These are phyloP conservation scores for Zelostemma sp. DNA, from an alignment of 1,140 invertebrate species.

Conservation along the genomic window DNA sequence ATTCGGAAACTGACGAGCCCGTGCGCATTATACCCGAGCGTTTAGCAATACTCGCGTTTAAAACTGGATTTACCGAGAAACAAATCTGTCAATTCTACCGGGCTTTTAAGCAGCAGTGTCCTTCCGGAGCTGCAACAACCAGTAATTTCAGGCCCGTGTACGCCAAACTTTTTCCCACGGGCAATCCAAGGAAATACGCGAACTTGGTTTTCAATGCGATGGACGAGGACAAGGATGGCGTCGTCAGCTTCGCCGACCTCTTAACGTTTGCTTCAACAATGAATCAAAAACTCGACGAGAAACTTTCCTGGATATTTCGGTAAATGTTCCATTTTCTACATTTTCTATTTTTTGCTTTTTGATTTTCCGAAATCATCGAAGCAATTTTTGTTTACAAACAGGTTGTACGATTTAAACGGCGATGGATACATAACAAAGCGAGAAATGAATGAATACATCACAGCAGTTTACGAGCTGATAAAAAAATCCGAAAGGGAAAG, in stretches of 20 bases:
- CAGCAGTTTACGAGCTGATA: conserved; percentile 62
- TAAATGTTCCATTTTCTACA: conserved; percentile 18
- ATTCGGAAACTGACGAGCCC: conserved; percentile 21
- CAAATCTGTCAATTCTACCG: conserved; percentile 58
- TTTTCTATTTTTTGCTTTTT: conserved; percentile 4
- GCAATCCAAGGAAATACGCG: conserved; percentile 56
- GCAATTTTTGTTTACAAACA: conserved; percentile 32
- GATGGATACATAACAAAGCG: conserved; percentile 60
- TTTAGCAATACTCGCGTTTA: conserved; percentile 38
- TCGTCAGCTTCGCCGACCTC: conserved; percentile 59
- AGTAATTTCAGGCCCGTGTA: conserved; percentile 56
- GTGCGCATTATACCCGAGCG: conserved; percentile 49
- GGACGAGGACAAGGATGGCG: conserved; percentile 54
- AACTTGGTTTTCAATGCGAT: conserved; percentile 60
- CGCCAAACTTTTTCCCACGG: conserved; percentile 60
- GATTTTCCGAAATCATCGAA: no score
- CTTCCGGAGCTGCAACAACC: conserved; percentile 47
- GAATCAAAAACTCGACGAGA: conserved; percentile 56
- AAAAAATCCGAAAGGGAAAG: conserved; percentile 40
- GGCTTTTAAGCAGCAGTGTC: conserved; percentile 61
- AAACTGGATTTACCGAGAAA: conserved; percentile 57
- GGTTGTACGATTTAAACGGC: conserved; percentile 61
- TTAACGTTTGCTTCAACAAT: conserved; percentile 48
- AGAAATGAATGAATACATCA: conserved; percentile 56
- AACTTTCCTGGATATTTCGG: conserved; percentile 63